Base-by-base conservation (phyloP, 2,113 vertebrate genomes). In the Microtus montanus region DNA sequence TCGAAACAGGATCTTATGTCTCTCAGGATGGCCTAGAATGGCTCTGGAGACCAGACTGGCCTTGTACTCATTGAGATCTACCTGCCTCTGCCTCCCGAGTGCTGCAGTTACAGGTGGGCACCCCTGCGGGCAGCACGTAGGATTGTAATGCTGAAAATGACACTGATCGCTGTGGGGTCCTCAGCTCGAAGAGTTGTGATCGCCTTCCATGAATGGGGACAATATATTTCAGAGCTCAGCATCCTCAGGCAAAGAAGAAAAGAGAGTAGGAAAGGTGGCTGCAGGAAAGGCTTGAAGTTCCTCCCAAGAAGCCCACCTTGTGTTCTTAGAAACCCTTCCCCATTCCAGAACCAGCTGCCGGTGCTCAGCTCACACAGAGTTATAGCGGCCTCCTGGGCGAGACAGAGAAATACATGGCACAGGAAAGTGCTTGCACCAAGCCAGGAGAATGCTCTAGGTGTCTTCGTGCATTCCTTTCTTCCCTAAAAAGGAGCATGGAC, bases 121-220 rank as follows among this genome's bases (percentile, higher is more conserved):
- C 7, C 75, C 49, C 28, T 30, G 52, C 7, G 19, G 44, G 44
- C 30, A 20, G 30, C 77, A 9, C 4, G 47, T 54, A 94, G 87
- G 89, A 84, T 78, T 86, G 73, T 83, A 82, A 38, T 38, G 14
- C 28, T 90, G 71, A 79, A 78, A 92, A 75, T 30, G 74, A 95
- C 77, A 75, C 66, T 86, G 77, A 88, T 19, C 70, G 47, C 54
- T 26, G 24, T 41, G 8, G 26, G 68, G 38, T 61, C 2, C 33
- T 77, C 88, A 85, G 54, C n/a, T 95, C 14, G 80, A 93, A 84
- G 71, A 92, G 90, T 94, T 52, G 26, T 71, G 41, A 90, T 82
- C 30, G 3, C 52, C 4, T 83, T 77, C 38, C 35, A n/a, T 82
- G 20, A 92, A 13, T 82, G 89, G 52, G 71, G 85, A 73, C 64